phyloP scores from a whole-genome alignment of 1,140 invertebrate genomes.

The Metopolophium dirhodum region DNA sequence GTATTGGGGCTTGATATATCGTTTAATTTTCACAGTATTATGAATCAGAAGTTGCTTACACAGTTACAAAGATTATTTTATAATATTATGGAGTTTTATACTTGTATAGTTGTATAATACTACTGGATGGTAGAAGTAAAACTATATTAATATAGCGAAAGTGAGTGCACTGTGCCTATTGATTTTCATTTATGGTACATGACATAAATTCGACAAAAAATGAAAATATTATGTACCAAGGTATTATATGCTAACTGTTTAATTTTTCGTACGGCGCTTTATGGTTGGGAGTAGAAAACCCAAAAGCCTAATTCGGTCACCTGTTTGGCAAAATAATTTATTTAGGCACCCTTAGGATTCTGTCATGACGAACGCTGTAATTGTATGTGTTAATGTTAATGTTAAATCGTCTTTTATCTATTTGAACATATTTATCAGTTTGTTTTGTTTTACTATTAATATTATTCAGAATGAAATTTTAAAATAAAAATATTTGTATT shows the following conservation, averaged over 20 bases:
- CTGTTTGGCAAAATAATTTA: background rate
- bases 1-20: background rate
- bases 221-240: background rate
- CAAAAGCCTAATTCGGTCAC: background rate
- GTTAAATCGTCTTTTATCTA: background rate
- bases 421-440: background rate
- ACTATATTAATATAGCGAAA: background rate
- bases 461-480: background rate
- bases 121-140: background rate
- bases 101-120: background rate
- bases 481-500: slow-evolving; percentile 21
- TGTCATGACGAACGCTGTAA: background rate
- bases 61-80: background rate
- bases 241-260: background rate
- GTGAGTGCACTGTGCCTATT: background rate
- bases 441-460: background rate
- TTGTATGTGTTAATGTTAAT: background rate
- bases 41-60: background rate
- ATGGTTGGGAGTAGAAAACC: background rate
- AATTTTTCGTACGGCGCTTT: background rate
- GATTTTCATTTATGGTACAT: background rate
- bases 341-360: background rate
- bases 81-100: background rate
- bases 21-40: background rate
- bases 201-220: background rate